Evolutionary conservation across 2,888 invertebrate species (phyloP), one percentile per base, ranked within the genome.

Genomic region (Dasypogon diadema): DNA sequence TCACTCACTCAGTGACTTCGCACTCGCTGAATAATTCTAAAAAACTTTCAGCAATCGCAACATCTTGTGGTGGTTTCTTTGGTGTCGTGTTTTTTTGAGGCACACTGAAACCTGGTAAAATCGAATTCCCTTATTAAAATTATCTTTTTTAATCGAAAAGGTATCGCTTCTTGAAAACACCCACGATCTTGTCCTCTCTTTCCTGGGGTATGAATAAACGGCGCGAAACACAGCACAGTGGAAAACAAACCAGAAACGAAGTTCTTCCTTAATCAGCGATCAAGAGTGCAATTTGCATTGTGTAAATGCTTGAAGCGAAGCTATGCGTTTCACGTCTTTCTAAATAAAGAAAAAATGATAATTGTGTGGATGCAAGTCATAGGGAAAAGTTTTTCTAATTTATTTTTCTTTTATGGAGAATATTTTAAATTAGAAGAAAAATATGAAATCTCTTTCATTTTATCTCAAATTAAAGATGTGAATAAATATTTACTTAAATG

Each of bases 51-150:
- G 70, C 54, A 70, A 70, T 73, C 73, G 74, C 24, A 58, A 30
- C 37, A 58, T 58, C 46, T 58, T n/a, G 26, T 48, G 54, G 75
- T 75, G n/a, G n/a, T 78, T 75, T 78, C 75, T 76, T 78, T 77
- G 73, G 78, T 77, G 78, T 78, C 76, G 63, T 75, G 65, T 65
- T 65, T 55, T 51, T 75, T 60, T 60, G 37, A 56, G 55, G 56
- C 24, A 56, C 70, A 70, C 51, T 56, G 18, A 65, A 74, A 46
- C 60, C 30, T 30, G 48, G 60, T 58, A 58, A 74, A 73, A 74
- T 60, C 58, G 78, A 78, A 79, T 79, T 79, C 79, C 78, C 79
- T 80, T 80, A 80, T 80, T 79, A 80, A 79, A 79, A 79, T 79
- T 78, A 80, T 80, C 80, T 76, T 79, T 78, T 77, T 79, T 78